Conservation (phyloP, 2,113 vertebrate species). For the Syrrhaptes paradoxus region DNA sequence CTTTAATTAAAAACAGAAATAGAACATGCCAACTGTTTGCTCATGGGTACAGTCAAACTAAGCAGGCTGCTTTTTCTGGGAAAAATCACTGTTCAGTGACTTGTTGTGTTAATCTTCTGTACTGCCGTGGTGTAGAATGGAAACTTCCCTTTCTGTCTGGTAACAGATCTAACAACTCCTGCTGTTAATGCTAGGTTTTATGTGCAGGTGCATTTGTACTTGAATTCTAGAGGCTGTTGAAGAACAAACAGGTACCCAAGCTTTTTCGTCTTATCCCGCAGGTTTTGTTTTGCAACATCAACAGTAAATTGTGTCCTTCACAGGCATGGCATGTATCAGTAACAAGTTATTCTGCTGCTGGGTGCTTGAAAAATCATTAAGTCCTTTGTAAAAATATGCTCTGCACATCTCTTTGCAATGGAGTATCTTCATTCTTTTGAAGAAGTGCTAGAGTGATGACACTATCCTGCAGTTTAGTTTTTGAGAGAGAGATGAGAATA, state of each 20-base stretch:
- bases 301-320: background rate
- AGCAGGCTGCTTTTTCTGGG: background rate
- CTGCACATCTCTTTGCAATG: background rate
- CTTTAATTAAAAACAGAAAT: background rate
- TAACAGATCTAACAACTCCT: background rate
- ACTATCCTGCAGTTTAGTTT: background rate
- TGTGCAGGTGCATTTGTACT: background rate
- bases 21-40: background rate
- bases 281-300: background rate
- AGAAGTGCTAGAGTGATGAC: background rate
- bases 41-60: background rate
- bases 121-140: background rate
- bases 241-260: background rate
- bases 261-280: background rate
- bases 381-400: background rate
- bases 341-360: background rate
- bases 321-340: background rate
- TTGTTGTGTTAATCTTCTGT: background rate
- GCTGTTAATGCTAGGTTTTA: background rate
- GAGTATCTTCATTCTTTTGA: background rate
- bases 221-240: background rate
- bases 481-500: background rate
- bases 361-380: background rate
- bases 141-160: background rate
- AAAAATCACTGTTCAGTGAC: background rate